Percentiles rank a stretch among this genome's conserved stretches.
These are phyloP conservation scores for Mormyrus lacerda DNA, from an alignment of 2,113 vertebrate genomes.

Conservation along the genomic window DNA sequence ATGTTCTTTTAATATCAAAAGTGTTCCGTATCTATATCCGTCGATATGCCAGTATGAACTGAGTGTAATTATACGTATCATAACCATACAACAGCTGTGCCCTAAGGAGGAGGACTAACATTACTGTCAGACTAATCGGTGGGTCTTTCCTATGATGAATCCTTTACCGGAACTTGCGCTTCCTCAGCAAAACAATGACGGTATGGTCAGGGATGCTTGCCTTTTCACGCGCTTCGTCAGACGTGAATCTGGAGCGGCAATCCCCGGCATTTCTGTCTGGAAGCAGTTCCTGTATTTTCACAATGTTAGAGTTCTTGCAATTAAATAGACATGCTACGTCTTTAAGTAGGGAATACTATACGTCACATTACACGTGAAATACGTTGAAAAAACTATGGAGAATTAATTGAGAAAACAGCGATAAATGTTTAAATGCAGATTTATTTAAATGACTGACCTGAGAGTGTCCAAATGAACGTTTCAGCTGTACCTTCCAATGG, in stretches of 20 bases:
- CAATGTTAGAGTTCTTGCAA: neutral
- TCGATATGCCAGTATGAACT: neutral
- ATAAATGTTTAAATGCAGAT: neutral
- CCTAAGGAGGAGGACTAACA: neutral
- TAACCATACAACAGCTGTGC: neutral
- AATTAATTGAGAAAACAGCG: neutral
- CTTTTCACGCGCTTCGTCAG: neutral
- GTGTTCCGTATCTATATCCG: neutral
- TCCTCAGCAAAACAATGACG: neutral
- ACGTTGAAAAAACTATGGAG: neutral
- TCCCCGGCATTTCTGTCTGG: neutral
- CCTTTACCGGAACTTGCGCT: neutral
- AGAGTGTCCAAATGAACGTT: constrained; percentile 37
- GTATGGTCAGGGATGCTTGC: neutral
- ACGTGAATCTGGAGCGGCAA: neutral
- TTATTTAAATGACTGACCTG: constrained; percentile 25
- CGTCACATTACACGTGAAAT: neutral
- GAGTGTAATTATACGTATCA: neutral
- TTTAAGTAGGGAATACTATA: neutral
- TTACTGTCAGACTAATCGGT: neutral
- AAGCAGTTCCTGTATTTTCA: neutral
- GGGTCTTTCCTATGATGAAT: neutral
- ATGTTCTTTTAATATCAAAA: neutral
- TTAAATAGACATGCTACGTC: neutral
- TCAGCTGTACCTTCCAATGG: constrained; percentile 38